Base-by-base conservation (phyloP, 2,113 vertebrate genomes). In the Pseudorhombus dupliciocellatus region DNA sequence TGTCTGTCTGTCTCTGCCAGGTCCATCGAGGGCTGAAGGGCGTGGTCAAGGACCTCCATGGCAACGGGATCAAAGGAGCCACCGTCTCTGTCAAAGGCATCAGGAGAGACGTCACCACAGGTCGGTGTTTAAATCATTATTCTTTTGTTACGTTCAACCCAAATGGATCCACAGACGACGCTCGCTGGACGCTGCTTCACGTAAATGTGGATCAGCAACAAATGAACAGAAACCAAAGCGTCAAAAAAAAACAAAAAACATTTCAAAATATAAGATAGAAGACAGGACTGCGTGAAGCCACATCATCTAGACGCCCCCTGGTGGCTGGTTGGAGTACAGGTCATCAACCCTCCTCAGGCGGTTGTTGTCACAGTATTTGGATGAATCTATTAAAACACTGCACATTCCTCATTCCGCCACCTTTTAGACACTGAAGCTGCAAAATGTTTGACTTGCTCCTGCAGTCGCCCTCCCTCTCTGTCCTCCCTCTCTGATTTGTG, bases 11-110 rank as follows among this genome's bases (percentile, higher is more conserved):
- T 76, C 7, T 34, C 57, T 3, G 18, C 25, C 90, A 99, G 98
- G 96, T 94, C 25, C 98, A 99, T 73, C 91, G 95, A 4, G 98
- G 98, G 48, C 95, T 99, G 87, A 99, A 98, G 70, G 98, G 97
- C 18, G 83, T 97, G 15, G 96, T 99, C 16, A 95, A 86, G 1
- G 96, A 99, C 81, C 83, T 84, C 18, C 84, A 95, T 5, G 98
- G 96, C 20, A 95, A 95, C 58, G 95, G 94, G 0, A 95, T 99
- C 63, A 96, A 95, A 89, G 95, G 96, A 0, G 97, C 98, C 50
- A 93, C 94, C 1, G 89, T 99, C 63, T 88, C 93, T 4, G 94
- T 99, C 56, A 95, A 87, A 70, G 97, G 96, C 16, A 93, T 97
- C 46, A 93, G 95, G 7, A 97, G 97, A 18, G 97, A 96, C 50